Base-by-base conservation (phyloP, 2,113 vertebrate genomes). In the Barnardius zonarius region DNA sequence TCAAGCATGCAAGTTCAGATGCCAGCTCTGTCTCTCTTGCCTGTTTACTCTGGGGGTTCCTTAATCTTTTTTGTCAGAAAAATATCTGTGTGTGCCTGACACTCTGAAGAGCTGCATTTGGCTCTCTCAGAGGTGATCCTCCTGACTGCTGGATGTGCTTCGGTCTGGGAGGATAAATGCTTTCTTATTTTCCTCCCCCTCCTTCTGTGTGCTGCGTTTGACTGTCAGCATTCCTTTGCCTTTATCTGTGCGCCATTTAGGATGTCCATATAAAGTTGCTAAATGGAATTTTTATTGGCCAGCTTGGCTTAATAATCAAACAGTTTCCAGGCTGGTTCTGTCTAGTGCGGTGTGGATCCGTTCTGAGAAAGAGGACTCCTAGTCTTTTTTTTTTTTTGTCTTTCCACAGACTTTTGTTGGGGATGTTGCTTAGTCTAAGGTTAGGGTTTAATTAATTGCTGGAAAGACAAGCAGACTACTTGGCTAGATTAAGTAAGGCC, bases 271-370 rank as follows among this genome's bases (percentile, higher is more conserved):
- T 97, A 94, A 97, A 95, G 83, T 94, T 93, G 92, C 93, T 96
- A 96, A 94, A 93, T 87, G 93, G 93, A 87, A 97, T 97, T 94
- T 96, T 96, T 96, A 96, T 85, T 94, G 95, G 54, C 28, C 44
- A 54, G 31, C 70, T 91, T 91, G 84, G 93, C 94, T 97, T 96
- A 97, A 96, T 96, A 95, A 92, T 96, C 95, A 97, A 96, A 93
- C 95, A 82, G 80, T 90, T 97, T 96, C 69, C 66, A 92, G 80
- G 52, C 92, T 96, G 91, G 95, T 96, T 96, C 86, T 96, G 57
- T 93, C 93, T 83, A 25, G 93, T 87, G 44, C 83, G 78, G 19
- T 79, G 86, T 93, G 93, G 91, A 88, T 90, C 67, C 72, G 20
- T 95, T 91, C 51, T 84, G 81, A 92, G 52, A 86, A 96, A 75